Conservation (phyloP, 2,113 vertebrate genomes). For the Nothobranchius kuhntae region DNA sequence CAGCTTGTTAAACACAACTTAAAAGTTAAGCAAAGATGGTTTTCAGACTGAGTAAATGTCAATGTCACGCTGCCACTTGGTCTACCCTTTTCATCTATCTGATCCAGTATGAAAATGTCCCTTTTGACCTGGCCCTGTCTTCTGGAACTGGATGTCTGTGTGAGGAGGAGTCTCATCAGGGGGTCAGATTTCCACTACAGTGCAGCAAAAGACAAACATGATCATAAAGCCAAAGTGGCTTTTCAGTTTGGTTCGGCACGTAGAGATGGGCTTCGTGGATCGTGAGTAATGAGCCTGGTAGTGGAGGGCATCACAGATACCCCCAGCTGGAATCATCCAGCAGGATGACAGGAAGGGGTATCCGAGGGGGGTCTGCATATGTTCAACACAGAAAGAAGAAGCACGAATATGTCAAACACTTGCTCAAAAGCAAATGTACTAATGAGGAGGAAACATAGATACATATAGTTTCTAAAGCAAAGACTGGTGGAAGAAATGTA, state of each 20-base stretch:
- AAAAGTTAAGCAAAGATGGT: not conserved
- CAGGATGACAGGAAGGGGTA: constrained; percentile 11
- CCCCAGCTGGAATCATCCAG: constrained; percentile 18
- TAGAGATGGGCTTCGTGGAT: not conserved
- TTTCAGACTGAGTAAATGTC: constrained; percentile 5
- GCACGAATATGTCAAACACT: not conserved
- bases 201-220: constrained; percentile 14
- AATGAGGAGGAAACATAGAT: not conserved
- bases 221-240: constrained; percentile 28
- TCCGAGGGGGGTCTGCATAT: constrained; percentile 16
- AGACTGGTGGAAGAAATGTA: not conserved
- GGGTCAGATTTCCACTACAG: constrained; percentile 20
- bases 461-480: not conserved
- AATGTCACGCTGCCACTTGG: not conserved
- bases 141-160: not conserved
- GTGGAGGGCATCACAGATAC: constrained; percentile 14
- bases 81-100: constrained; percentile 17
- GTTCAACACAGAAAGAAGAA: constrained; percentile 5
- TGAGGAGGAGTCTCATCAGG: not conserved
- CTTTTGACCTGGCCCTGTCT: not conserved
- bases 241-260: constrained; percentile 20
- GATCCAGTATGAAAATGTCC: not conserved
- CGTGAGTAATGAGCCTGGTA: constrained; percentile 31
- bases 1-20: not conserved
- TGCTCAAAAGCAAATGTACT: constrained; percentile 2